These are phyloP conservation scores for Scopus umbretta DNA, from an alignment of 2,113 vertebrate species.

Conservation along the genomic window DNA sequence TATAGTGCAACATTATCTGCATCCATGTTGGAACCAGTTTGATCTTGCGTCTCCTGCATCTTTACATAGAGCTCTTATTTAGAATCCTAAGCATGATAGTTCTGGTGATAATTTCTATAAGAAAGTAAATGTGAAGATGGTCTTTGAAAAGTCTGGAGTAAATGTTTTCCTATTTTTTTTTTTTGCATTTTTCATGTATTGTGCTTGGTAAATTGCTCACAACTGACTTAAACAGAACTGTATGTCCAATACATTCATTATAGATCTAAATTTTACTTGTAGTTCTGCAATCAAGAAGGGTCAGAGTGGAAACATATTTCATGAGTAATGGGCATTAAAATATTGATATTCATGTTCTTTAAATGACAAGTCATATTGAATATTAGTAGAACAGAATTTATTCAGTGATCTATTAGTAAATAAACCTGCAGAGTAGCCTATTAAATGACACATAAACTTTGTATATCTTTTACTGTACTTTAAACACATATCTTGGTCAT, in stretches of 20 bases:
- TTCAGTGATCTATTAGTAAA: neutral
- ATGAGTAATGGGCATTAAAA: neutral
- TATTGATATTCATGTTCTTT: neutral
- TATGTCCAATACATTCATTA: neutral
- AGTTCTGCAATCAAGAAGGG: neutral
- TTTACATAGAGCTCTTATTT: neutral
- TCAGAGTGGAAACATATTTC: neutral
- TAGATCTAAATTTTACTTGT: neutral
- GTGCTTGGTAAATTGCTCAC: neutral
- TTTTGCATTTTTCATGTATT: neutral
- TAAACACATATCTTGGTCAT: neutral
- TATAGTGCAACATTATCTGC: neutral
- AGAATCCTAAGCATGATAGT: neutral
- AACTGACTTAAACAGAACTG: neutral
- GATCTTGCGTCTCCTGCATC: neutral
- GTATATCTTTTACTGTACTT: neutral
- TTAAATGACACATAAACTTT: neutral
- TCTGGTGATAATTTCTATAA: neutral
- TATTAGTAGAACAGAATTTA: neutral
- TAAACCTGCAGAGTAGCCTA: neutral
- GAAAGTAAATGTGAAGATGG: neutral
- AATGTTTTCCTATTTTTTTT: neutral
- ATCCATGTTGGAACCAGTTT: neutral
- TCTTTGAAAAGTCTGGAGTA: neutral
- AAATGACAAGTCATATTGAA: neutral